Conservation (phyloP, 2,113 vertebrate genomes). For the Coracopsis vasa region DNA sequence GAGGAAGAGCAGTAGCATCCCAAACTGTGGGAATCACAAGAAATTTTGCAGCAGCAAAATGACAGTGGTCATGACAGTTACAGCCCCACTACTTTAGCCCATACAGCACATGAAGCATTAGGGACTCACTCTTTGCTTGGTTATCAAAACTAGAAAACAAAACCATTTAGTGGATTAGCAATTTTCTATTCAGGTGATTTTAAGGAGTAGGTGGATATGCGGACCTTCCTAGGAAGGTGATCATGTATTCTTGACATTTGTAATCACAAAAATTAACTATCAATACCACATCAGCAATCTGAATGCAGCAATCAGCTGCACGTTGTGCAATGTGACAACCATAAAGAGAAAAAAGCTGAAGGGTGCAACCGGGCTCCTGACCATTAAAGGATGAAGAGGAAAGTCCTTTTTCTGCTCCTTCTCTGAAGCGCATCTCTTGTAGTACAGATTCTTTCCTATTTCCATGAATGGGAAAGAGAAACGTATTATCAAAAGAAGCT, state of each 20-base stretch:
- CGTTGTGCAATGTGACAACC: not conserved
- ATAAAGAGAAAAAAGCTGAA: not conserved
- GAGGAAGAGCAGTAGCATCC: not conserved
- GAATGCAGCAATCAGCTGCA: not conserved
- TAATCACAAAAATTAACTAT: not conserved
- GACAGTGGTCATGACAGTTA: not conserved
- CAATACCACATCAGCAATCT: not conserved
- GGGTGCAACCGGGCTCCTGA: not conserved
- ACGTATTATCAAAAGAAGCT: not conserved
- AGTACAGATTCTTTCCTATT: not conserved
- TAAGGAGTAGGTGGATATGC: not conserved
- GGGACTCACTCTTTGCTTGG: not conserved
- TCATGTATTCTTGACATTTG: not conserved
- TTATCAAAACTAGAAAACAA: not conserved
- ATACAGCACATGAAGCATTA: not conserved
- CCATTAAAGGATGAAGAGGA: not conserved
- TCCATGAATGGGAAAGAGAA: not conserved
- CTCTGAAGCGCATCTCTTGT: not conserved
- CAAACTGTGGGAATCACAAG: not conserved
- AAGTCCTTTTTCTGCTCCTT: not conserved
- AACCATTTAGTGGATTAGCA: not conserved
- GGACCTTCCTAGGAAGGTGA: not conserved
- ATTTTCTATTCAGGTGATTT: not conserved
- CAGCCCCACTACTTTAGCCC: not conserved
- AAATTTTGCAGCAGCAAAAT: not conserved